phyloP scores from a whole-genome alignment of 2,113 vertebrate genomes.

The Salvelinus alpinus region DNA sequence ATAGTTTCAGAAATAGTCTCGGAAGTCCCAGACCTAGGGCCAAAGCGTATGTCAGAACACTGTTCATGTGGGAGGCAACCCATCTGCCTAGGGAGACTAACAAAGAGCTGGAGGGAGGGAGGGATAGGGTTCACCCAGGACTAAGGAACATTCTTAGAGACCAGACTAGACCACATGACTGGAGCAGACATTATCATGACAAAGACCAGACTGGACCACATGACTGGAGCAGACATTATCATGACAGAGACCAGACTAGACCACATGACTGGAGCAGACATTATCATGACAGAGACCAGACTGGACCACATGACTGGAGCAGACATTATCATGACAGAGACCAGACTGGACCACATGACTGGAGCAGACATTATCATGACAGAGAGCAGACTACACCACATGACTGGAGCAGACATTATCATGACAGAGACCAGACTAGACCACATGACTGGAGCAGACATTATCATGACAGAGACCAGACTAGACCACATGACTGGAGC shows the following conservation, averaged over 20 bases:
- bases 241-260: background rate
- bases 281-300: background rate
- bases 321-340: slow-evolving; percentile 1
- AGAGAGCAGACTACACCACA: background rate
- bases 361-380: slow-evolving; percentile 2
- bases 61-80: no score
- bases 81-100: background rate
- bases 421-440: background rate
- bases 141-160: background rate
- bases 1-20: no score
- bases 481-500: background rate
- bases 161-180: background rate
- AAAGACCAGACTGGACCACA: background rate
- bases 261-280: slow-evolving; percentile 1
- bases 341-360: background rate
- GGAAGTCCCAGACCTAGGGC: no score
- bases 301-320: background rate
- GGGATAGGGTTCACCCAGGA: background rate
- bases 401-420: slow-evolving; percentile 7
- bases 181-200: slow-evolving; percentile 1
- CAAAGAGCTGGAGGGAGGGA: background rate
- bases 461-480: background rate
- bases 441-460: slow-evolving; percentile 1
- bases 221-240: slow-evolving; percentile 6
- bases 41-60: no score